Conservation (phyloP, 2,113 vertebrate species). For the Mus spicilegus region DNA sequence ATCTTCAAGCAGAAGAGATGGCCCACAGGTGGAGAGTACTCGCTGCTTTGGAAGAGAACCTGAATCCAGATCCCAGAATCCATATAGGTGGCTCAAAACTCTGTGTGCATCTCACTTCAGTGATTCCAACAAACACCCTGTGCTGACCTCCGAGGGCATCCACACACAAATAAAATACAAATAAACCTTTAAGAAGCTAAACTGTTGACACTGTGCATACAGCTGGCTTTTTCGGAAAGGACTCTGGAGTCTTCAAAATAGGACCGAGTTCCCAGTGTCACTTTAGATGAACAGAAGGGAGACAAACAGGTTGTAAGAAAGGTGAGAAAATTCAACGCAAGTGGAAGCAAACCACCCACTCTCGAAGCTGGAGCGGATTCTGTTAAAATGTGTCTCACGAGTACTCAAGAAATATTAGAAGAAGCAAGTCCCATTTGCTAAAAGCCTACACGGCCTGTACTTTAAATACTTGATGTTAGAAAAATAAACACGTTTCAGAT, state of each 20-base stretch:
- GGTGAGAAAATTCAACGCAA: not conserved
- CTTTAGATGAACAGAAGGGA: constrained; percentile 9
- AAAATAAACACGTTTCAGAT: constrained; percentile 49
- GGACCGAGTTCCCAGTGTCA: not conserved
- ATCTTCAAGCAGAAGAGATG: not conserved
- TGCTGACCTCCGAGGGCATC: not conserved
- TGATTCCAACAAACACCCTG: not conserved
- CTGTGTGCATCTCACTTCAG: not conserved
- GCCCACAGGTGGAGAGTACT: not conserved
- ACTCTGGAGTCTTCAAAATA: constrained; percentile 37
- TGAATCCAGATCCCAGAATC: not conserved
- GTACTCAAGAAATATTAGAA: not conserved
- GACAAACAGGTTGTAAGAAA: not conserved
- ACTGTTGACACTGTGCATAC: not conserved
- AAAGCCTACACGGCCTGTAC: accelerated
- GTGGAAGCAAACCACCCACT: not conserved
- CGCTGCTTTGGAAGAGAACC: not conserved
- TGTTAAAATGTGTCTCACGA: not conserved
- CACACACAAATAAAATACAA: not conserved
- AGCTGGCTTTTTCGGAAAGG: constrained; percentile 20
- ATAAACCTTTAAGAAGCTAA: not conserved
- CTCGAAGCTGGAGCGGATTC: not conserved
- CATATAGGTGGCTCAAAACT: not conserved
- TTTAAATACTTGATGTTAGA: not conserved
- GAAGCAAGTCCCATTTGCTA: constrained; percentile 10